Evolutionary conservation across 1,140 invertebrate species (phyloP).

Genomic region (Sarcophaga peregrina): DNA sequence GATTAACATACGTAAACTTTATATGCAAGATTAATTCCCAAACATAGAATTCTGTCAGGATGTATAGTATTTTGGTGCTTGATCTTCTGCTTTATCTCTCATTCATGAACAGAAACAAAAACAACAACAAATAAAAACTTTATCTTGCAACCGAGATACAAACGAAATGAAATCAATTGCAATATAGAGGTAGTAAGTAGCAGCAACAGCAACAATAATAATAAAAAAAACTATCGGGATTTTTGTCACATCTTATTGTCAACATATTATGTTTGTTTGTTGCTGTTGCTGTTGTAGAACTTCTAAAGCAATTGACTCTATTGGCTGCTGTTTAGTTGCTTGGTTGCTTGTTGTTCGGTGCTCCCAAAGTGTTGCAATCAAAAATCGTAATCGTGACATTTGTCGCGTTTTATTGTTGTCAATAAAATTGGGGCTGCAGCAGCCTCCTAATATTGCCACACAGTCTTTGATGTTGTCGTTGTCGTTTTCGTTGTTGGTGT

Average conservation of each 20-base stretch:
- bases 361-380: slow-evolving; percentile 24
- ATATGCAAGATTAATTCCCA: slow-evolving; percentile 10
- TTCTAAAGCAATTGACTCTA: too few species aligned
- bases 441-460: not conserved
- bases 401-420: slow-evolving; percentile 26
- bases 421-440: slow-evolving; percentile 18
- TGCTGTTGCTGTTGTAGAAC: not conserved
- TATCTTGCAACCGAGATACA: slow-evolving; percentile 6
- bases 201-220: not conserved
- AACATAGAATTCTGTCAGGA: slow-evolving; percentile 13
- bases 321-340: too few species aligned
- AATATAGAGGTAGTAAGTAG: not conserved
- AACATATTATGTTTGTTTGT: not conserved
- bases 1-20: slow-evolving; percentile 27
- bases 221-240: not conserved
- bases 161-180: slow-evolving; percentile 6
- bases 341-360: not conserved
- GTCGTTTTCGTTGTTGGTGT: too few species aligned
- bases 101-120: not conserved
- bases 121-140: not conserved
- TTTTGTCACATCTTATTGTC: slow-evolving; percentile 26
- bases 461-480: not conserved
- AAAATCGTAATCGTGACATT: slow-evolving; percentile 24
- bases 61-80: not conserved
- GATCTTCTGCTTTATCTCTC: not conserved